A percentile compares a stretch with the other conserved stretches of the same genome.
phyloP scores from a whole-genome alignment of 2,113 vertebrate genomes.

The Eupsittula cactorum region DNA sequence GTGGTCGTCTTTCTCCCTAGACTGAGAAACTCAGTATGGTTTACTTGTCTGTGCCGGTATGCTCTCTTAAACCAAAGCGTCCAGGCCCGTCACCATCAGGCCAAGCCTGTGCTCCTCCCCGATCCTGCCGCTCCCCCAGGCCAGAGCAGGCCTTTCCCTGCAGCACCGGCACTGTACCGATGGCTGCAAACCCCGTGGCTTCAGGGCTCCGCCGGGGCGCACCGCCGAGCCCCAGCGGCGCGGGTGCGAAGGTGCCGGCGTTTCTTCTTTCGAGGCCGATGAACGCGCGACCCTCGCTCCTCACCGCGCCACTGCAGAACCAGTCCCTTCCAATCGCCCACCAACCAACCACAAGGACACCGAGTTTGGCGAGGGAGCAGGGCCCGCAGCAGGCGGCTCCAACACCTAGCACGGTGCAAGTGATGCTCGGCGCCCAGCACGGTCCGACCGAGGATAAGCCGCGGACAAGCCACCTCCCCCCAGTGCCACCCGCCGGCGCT shows the following conservation, averaged over 20 bases:
- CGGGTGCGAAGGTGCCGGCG: rapidly evolving
- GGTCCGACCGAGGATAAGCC: rapidly evolving
- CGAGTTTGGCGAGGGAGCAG: rapidly evolving
- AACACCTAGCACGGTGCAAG: rapidly evolving
- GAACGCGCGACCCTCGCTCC: rapidly evolving
- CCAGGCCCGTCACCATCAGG: rapidly evolving
- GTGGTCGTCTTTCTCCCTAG: rapidly evolving
- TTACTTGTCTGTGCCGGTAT: rapidly evolving
- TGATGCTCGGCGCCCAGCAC: not conserved
- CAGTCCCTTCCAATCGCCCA: too few species aligned
- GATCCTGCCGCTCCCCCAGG: rapidly evolving
- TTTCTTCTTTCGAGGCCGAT: not conserved
- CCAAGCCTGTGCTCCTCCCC: rapidly evolving
- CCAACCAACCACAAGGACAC: rapidly evolving
- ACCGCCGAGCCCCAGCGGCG: not conserved
- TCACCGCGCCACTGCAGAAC: rapidly evolving
- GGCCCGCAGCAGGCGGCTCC: too few species aligned
- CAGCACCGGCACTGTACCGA: rapidly evolving
- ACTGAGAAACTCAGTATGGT: too few species aligned
- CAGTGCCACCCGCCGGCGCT: not conserved
- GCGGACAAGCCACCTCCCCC: rapidly evolving
- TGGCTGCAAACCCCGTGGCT: rapidly evolving
- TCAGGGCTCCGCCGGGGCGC: not conserved
- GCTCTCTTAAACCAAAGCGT: rapidly evolving
- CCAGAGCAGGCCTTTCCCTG: rapidly evolving